phyloP scores from a whole-genome alignment of 2,888 invertebrate genomes.

The Phlogophora meticulosa region DNA sequence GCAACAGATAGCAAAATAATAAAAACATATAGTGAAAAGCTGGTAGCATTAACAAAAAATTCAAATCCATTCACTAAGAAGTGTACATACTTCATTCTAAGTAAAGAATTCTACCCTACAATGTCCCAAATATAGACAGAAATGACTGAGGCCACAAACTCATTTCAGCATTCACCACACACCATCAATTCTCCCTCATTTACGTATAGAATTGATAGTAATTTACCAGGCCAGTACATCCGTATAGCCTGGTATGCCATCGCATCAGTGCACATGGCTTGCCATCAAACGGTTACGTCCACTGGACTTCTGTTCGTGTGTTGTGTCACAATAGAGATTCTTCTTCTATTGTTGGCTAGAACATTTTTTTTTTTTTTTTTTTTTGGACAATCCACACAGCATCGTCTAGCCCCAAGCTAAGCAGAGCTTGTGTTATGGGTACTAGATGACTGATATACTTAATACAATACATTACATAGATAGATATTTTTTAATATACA shows the following conservation, averaged over 20 bases:
- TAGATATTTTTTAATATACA: too few relatives aligned
- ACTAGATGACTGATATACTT: too few relatives aligned
- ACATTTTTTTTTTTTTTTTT: slow-evolving; percentile 9
- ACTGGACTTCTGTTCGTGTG: background rate
- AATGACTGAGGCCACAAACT: background rate
- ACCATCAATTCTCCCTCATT: slow-evolving; percentile 9
- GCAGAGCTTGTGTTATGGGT: too few relatives aligned
- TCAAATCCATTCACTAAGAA: too few relatives aligned
- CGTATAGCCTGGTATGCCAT: slow-evolving; percentile 2
- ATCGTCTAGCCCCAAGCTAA: too few relatives aligned
- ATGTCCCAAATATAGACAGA: background rate
- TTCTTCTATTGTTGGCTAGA: background rate
- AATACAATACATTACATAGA: too few relatives aligned
- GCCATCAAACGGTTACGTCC: slow-evolving; percentile 14
- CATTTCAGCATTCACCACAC: background rate
- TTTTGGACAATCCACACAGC: too few relatives aligned
- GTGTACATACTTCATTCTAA: too few relatives aligned
- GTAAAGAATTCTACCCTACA: too few relatives aligned
- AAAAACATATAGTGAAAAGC: too few relatives aligned
- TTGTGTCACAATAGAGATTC: slow-evolving; percentile 22
- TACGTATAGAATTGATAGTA: slow-evolving; percentile 15
- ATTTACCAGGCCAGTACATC: background rate
- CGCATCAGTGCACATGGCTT: slow-evolving; percentile 27
- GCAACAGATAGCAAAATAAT: too few relatives aligned
- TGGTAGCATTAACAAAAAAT: too few relatives aligned